Evolutionary conservation across 2,113 vertebrate genomes (phyloP).

Genomic region (Colinus virginianus): DNA sequence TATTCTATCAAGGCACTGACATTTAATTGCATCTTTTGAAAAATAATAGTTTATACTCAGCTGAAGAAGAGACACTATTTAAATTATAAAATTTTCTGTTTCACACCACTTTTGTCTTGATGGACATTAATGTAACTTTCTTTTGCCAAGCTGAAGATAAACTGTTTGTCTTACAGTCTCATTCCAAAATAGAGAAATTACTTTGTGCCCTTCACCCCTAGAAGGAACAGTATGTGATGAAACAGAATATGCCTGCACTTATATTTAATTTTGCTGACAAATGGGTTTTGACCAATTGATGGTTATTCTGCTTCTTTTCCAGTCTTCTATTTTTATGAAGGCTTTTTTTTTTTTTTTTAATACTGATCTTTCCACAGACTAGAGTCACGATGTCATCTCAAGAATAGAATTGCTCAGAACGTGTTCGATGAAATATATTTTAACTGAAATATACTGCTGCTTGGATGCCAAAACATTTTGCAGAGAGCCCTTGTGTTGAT

Average conservation of each 20-base stretch:
- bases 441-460: slow-evolving; percentile 25
- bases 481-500: slow-evolving; percentile 12
- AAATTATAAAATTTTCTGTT: slow-evolving; percentile 10
- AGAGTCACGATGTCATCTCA: slow-evolving; percentile 40
- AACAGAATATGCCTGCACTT: slow-evolving; percentile 52
- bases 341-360: not conserved
- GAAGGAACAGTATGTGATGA: slow-evolving; percentile 57
- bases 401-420: slow-evolving; percentile 25
- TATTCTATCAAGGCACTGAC: not conserved
- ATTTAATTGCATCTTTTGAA: not conserved
- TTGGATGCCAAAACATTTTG: not conserved
- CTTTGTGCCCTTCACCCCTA: slow-evolving; percentile 27
- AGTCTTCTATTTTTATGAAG: slow-evolving; percentile 23
- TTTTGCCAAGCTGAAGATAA: slow-evolving; percentile 42
- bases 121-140: slow-evolving; percentile 32
- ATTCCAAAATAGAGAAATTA: slow-evolving; percentile 35
- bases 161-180: slow-evolving; percentile 46
- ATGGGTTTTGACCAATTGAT: slow-evolving; percentile 28
- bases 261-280: slow-evolving; percentile 62
- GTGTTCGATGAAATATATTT: slow-evolving; percentile 38
- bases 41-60: not conserved
- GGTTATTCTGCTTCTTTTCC: slow-evolving; percentile 18
- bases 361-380: slow-evolving; percentile 17
- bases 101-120: not conserved
- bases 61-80: slow-evolving; percentile 12